phyloP scores from a whole-genome alignment of 2,797 vertebrate species.

The Poeciliopsis gracilis region DNA sequence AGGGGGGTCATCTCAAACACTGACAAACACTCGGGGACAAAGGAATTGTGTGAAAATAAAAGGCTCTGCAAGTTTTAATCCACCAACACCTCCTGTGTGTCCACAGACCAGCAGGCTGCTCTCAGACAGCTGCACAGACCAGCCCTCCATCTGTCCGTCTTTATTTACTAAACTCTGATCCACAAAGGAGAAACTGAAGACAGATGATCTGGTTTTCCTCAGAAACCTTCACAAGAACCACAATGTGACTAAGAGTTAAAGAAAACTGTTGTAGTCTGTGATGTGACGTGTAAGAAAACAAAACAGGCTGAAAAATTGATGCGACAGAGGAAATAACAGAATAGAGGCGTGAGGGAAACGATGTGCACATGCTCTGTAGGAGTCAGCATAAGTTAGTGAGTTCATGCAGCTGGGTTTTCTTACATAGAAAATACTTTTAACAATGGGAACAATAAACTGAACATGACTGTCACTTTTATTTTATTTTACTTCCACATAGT shows the following conservation, averaged over 20 bases:
- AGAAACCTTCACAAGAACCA: conserved; percentile 5
- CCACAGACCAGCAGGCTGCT: conserved; percentile 35
- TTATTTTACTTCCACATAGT: too few species aligned
- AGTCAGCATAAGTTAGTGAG: background rate
- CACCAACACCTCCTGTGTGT: conserved; percentile 53
- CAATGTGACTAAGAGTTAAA: background rate
- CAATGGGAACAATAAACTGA: background rate
- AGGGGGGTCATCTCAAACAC: conserved; percentile 14
- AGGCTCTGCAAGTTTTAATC: conserved; percentile 23
- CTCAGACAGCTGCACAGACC: conserved; percentile 9
- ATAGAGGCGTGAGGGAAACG: background rate
- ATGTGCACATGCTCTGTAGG: background rate
- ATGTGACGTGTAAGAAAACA: background rate
- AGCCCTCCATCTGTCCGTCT: background rate
- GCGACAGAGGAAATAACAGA: background rate
- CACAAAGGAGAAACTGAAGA: background rate
- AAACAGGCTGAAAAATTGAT: background rate
- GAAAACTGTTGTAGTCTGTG: background rate
- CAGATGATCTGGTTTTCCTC: background rate
- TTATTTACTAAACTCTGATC: conserved; percentile 6
- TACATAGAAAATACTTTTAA: too few species aligned
- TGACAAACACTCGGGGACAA: conserved; percentile 39
- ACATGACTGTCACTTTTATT: background rate
- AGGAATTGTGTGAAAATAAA: conserved; percentile 49
- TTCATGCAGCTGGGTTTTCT: background rate